A percentile compares a stretch with the other conserved stretches of the same genome.
Evolutionary conservation across 1,140 invertebrate species (phyloP).

Genomic region (Hesperophylax magnus): DNA sequence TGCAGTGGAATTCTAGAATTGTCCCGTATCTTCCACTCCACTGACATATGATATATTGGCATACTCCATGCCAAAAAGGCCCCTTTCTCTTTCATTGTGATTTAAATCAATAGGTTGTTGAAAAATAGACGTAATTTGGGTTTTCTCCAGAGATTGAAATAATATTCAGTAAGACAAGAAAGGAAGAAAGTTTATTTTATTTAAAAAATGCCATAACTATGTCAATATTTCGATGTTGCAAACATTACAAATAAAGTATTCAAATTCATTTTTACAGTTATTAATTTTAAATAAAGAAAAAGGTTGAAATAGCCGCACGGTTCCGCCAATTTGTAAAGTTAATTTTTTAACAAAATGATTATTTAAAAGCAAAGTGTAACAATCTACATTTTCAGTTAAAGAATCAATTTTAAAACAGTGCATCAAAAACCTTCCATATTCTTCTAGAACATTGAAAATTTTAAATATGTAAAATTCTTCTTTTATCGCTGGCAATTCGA

Average conservation of each 20-base stretch:
- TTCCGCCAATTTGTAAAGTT: neutral
- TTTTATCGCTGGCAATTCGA: neutral
- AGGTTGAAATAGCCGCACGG: neutral
- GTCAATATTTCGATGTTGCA: neutral
- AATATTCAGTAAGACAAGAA: too few species aligned
- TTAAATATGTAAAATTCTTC: neutral
- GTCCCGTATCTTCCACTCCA: too few species aligned
- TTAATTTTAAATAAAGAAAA: conserved; percentile 8
- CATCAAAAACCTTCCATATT: conserved; percentile 9
- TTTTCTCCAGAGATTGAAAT: too few species aligned
- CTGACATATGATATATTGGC: too few species aligned
- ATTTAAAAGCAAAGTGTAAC: conserved; percentile 40
- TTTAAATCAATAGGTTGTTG: too few species aligned
- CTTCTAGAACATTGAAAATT: conserved; percentile 4
- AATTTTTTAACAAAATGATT: conserved; percentile 41
- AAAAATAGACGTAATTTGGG: too few species aligned
- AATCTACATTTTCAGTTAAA: neutral
- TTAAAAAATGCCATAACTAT: neutral
- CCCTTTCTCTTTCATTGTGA: too few species aligned
- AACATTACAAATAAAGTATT: conserved; percentile 16
- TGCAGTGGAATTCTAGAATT: too few species aligned
- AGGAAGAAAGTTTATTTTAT: too few species aligned
- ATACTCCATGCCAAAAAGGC: too few species aligned
- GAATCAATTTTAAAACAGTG: conserved; percentile 4
- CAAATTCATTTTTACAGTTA: neutral